Percentiles rank a stretch among this genome's conserved stretches.
phyloP scores from a whole-genome alignment of 37 sponge, comb jelly and placozoan genomes.

The Chondrilla cf. caribensis region DNA sequence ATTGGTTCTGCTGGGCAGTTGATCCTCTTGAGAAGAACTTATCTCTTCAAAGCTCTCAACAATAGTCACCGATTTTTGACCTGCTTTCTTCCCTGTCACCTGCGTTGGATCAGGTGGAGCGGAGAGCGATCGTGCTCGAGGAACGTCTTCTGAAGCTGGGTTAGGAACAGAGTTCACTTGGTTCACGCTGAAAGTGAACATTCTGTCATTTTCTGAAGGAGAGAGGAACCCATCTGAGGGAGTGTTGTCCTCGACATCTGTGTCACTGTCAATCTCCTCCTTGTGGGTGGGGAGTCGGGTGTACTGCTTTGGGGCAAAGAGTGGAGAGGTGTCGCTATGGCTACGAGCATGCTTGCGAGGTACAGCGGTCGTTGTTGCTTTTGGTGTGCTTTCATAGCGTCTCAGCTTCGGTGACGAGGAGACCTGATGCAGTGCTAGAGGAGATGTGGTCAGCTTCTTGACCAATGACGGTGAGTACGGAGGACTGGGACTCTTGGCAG shows the following conservation, averaged over 20 bases:
- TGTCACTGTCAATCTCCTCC: background rate
- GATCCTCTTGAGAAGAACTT: background rate
- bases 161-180: background rate
- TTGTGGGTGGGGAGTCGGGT: background rate
- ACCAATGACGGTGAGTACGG: background rate
- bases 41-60: background rate
- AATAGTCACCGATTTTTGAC: background rate
- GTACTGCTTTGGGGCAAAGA: background rate
- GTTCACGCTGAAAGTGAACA: background rate
- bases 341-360: background rate
- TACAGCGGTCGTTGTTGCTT: background rate
- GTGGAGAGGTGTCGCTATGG: background rate
- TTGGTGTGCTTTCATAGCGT: background rate
- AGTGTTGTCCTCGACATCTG: background rate
- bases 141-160: background rate
- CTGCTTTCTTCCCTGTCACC: background rate
- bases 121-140: background rate
- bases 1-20: background rate
- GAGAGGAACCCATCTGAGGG: background rate
- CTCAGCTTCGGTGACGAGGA: background rate
- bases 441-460: background rate
- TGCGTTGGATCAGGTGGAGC: constrained; percentile 19
- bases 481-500: background rate
- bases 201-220: background rate
- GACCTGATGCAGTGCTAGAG: background rate